Evolutionary conservation across 92 coral and sea anemone genomes (phyloP), one percentile per base, ranked within the genome.

Genomic region (Paramuricea clavata): DNA sequence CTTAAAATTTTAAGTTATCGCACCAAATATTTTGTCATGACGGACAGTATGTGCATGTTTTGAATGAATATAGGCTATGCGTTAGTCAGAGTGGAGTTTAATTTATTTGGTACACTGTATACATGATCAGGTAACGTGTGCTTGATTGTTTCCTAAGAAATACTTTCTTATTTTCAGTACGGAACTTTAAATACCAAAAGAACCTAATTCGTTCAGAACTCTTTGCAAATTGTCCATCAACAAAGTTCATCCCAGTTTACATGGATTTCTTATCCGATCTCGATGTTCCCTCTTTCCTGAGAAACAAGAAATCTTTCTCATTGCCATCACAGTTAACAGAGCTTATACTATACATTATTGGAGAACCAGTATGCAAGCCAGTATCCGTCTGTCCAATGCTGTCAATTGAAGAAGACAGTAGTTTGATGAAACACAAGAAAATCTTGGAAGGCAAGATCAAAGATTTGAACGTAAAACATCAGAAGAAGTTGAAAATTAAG

Each of bases 301-400:
- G 82, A 34, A 76, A 76, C 68, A 76, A 30, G 27, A 76, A 76
- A 49, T 76, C 82, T 23, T 76, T 76, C 82, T 76, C 82, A 23
- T 31, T 76, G 82, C 82, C 82, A 22, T 27, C 82, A 52, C 82
- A 76, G 69, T 32, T 76, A 36, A 76, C 64, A 60, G 82, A 76
- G 15, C 82, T 76, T 25, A 22, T 76, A 8, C 68, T 76, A 26
- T 76, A 76, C 68, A 76, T 76, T 21, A 76, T 76, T 76, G 82
- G 64, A 22, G 67, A 76, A 7, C 82, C 82, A 26, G 23, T 52
- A 25, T 76, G 68, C 52, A 76, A 76, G 64, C 67, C 82, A 15
- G 82, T 76, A 2, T 36, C 82, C 17, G 39, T 30, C 10, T 76
- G 39, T 1, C 67, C 82, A 5, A 36, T 76, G 67, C 16, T 47